Base-by-base conservation (phyloP, 2,113 vertebrate genomes). In the Synodontis membranacea region DNA sequence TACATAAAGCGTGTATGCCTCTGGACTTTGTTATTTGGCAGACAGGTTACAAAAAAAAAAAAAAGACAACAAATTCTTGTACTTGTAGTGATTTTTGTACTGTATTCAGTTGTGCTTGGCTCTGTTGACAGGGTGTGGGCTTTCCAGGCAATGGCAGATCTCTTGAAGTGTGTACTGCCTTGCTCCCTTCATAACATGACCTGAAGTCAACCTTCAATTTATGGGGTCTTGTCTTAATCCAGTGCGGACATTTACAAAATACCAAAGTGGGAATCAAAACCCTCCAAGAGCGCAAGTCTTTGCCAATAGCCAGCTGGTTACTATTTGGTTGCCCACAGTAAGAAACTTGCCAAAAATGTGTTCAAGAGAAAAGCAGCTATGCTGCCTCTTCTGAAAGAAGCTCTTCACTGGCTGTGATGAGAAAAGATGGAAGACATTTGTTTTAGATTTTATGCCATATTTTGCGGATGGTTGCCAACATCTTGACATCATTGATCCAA, bases 281-380 rank as follows among this genome's bases (percentile, higher is more conserved):
- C 84, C 34, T 75, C 42, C 54, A 60, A 85, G n/a, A 74, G n/a
- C 23, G 23, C 75, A 86, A 82, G 81, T 88, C 87, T 79, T 72
- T 89, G 14, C 90, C 54, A 82, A 54, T n/a, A 54, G 64, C 90
- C 93, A 94, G 86, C 92, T 94, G 92, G 91, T 92, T 93, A 90
- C 84, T 88, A 92, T 95, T 93, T 92, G 56, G 86, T 34, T 80
- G 92, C 89, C 85, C 68, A 79, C 3, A 37, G 85, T 84, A 83
- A 91, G 84, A 90, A 89, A 91, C 17, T 1, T 28, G 44, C 80
- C 88, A 90, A 93, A 92, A 88, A 88, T 84, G 70, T 86, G 90
- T 91, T 89, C 70, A 84, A 89, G 92, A 86, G 87, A 89, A 92
- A 86, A 86, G 42, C 75, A 88, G 62, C 25, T 81, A 37, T 58